Base-by-base conservation (phyloP, 2,113 vertebrate species). In the Synchiropus splendidus region DNA sequence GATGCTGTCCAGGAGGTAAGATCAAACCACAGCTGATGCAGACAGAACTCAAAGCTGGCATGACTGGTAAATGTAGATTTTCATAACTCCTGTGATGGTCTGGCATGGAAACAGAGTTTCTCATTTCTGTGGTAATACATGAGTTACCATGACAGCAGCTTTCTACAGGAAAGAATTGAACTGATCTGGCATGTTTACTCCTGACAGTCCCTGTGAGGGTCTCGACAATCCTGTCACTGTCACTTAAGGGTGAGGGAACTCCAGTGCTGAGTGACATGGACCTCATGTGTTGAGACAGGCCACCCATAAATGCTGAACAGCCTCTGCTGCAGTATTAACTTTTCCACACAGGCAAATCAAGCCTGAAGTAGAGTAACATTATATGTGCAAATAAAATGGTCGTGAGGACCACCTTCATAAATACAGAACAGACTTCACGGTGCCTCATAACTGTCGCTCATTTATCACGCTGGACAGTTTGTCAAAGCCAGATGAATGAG, bases 331-430 rank as follows among this genome's bases (percentile, higher is more conserved):
- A 73, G 70, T 82, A 75, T 79, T 77, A 77, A 72, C 69, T 78
- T 82, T 78, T 77, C 65, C 71, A 77, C 48, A 70, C 73, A 70
- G 57, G 77, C 70, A 76, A 57, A 82, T 77, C 72, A 57, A 48
- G 42, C 45, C 67, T 70, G 61, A 70, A 74, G 72, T 54, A 58
- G 54, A 36, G 75, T 69, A 77, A 74, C 59, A 58, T 67, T 75
- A 78, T 80, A 80, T 75, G 58, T 69, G 49, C 69, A 77, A 77
- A 79, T 73, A 74, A 74, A 77, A 70, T 72, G 51, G 53, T 66
- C 64, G 53, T 70, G 51, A 37, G 61, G 63, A 68, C 48, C 42
- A 67, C 53, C 38, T 78, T 69, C 64, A 64, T 72, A 52, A 62
- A 79, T 61, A 49, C 55, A 40, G 49, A 46, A 50, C 58, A 39